Percentiles rank a stretch among this genome's conserved stretches.
These are phyloP conservation scores for Sphenodon punctatus DNA, from an alignment of 2,797 vertebrate species.

Conservation along the genomic window DNA sequence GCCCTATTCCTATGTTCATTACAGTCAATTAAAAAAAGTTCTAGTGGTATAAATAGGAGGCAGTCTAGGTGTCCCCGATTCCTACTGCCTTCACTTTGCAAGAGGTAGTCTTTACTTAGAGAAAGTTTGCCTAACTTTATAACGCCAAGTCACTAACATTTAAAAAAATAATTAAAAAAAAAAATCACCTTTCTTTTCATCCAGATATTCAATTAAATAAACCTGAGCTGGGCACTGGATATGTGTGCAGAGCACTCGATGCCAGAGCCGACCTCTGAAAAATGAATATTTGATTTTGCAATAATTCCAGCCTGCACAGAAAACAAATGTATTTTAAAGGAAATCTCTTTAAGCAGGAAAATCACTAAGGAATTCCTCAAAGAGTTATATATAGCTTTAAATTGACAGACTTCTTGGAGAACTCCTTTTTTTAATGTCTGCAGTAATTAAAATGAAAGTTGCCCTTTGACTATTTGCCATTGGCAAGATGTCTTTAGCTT, in stretches of 20 bases:
- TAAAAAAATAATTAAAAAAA: neutral
- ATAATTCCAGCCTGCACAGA: slow-evolving; percentile 24
- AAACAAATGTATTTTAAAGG: slow-evolving; percentile 57
- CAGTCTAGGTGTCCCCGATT: neutral
- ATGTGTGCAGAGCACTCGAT: slow-evolving; percentile 15
- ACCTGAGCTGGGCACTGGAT: neutral
- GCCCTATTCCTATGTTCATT: neutral
- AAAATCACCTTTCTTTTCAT: slow-evolving; percentile 16
- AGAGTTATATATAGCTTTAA: slow-evolving; percentile 58
- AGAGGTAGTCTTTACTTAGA: slow-evolving; percentile 11
- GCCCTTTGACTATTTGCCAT: slow-evolving; percentile 54
- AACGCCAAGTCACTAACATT: slow-evolving; percentile 27
- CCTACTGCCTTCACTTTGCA: slow-evolving; percentile 2
- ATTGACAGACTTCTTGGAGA: slow-evolving; percentile 57
- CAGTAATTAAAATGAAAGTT: slow-evolving; percentile 63
- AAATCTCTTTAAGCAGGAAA: slow-evolving; percentile 59
- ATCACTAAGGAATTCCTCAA: slow-evolving; percentile 61
- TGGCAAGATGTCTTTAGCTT: slow-evolving; percentile 56
- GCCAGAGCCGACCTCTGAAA: slow-evolving; percentile 40
- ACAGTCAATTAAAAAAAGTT: neutral
- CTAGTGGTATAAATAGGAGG: slow-evolving; percentile 34
- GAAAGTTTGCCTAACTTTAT: slow-evolving; percentile 1
- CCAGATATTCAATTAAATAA: slow-evolving; percentile 15
- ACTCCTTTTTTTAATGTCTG: slow-evolving; percentile 49
- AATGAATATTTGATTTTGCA: slow-evolving; percentile 60